Conservation (phyloP, 2,113 vertebrate genomes). For the Castor canadensis region DNA sequence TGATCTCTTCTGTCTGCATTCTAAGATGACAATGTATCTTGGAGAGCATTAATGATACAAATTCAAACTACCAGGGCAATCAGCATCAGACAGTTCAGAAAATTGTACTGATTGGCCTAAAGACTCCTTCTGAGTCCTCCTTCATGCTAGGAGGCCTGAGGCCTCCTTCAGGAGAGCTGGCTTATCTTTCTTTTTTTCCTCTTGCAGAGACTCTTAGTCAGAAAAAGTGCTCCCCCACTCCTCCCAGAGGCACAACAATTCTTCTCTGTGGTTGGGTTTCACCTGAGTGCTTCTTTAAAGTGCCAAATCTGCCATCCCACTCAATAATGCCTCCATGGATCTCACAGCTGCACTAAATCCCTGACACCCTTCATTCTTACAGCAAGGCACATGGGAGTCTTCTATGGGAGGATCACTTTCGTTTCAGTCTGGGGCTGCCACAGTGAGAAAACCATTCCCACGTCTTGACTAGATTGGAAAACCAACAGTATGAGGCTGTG, state of each 20-base stretch:
- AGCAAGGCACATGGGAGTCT: not conserved
- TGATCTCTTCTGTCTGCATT: constrained; percentile 72
- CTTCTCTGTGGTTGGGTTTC: not conserved
- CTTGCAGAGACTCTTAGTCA: not conserved
- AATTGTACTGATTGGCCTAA: constrained; percentile 54
- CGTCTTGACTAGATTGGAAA: not conserved
- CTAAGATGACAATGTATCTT: constrained; percentile 73
- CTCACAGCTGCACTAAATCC: not conserved
- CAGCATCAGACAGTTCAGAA: constrained; percentile 66
- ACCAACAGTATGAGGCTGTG: too few relatives aligned
- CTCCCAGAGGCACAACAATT: not conserved
- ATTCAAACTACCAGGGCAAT: constrained; percentile 70
- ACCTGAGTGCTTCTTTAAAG: not conserved
- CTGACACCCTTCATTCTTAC: not conserved
- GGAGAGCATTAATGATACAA: constrained; percentile 67
- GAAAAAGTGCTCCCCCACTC: not conserved
- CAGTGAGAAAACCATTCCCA: not conserved
- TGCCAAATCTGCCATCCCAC: not conserved
- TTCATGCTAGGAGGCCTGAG: not conserved
- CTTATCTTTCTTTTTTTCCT: not conserved
- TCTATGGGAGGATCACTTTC: not conserved
- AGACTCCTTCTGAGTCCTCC: constrained; percentile 44
- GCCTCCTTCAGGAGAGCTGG: not conserved
- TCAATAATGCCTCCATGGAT: not conserved
- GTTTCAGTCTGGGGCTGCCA: not conserved